phyloP scores from a whole-genome alignment of 2,113 vertebrate genomes.

The Pycnonotus jocosus region DNA sequence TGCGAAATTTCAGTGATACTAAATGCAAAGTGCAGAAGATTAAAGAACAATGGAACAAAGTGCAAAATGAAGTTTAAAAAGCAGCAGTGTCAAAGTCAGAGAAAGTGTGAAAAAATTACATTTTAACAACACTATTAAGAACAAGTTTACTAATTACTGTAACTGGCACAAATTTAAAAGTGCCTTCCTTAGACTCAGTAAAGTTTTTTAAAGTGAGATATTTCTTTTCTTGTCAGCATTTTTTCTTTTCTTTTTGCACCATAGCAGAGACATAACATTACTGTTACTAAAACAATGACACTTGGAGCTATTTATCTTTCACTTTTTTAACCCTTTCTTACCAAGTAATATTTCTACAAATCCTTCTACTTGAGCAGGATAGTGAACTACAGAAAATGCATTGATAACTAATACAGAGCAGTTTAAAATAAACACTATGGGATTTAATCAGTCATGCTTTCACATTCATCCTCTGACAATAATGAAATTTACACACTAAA shows the following conservation, averaged over 20 bases:
- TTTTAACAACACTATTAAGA: constrained; percentile 73
- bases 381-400: background rate
- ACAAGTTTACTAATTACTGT: constrained; percentile 79
- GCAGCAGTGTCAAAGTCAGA: constrained; percentile 79
- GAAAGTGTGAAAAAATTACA: constrained; percentile 79
- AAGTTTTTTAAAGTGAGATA: constrained; percentile 65
- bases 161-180: constrained; percentile 71
- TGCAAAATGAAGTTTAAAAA: constrained; percentile 83
- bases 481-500: constrained; percentile 17
- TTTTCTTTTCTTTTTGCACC: constrained; percentile 35
- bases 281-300: constrained; percentile 47
- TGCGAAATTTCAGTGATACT: constrained; percentile 91
- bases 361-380: background rate
- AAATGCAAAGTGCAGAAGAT: constrained; percentile 95
- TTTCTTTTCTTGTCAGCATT: constrained; percentile 44
- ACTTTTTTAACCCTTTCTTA: constrained; percentile 47
- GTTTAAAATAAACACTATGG: background rate
- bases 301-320: constrained; percentile 9
- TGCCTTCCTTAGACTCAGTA: constrained; percentile 51
- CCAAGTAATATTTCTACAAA: background rate
- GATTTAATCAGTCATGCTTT: constrained; percentile 13
- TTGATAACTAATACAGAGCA: background rate
- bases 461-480: background rate
- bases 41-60: constrained; percentile 90
- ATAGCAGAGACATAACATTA: constrained; percentile 25